A percentile compares a stretch with the other conserved stretches of the same genome.
Conservation (phyloP, 2,888 invertebrate species). For the Drosophila peninsularis region DNA sequence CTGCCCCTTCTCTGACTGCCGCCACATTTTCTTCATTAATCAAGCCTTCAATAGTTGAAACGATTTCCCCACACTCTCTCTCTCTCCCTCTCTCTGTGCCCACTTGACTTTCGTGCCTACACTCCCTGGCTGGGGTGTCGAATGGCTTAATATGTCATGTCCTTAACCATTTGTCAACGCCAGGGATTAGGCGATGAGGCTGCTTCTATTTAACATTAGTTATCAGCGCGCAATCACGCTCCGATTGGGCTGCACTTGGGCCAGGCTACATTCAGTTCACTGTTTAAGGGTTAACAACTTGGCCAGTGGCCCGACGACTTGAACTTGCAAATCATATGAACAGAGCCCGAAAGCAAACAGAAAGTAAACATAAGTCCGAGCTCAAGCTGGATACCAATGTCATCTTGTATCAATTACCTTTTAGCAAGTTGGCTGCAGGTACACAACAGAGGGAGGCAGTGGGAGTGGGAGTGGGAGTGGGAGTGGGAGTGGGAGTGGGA, state of each 20-base stretch:
- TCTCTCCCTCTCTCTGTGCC: neutral
- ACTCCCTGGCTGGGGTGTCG: neutral
- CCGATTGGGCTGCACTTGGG: neutral
- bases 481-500: neutral
- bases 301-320: too few relatives aligned
- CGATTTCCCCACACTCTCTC: too few relatives aligned
- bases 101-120: neutral
- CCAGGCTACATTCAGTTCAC: too few relatives aligned
- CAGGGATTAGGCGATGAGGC: neutral
- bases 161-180: conserved; percentile 11
- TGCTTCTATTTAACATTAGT: neutral
- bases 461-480: too few relatives aligned
- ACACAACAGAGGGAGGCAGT: neutral
- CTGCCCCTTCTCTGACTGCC: neutral
- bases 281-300: neutral
- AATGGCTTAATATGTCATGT: conserved; percentile 2
- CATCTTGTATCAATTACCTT: conserved; percentile 74
- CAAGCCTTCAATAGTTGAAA: neutral
- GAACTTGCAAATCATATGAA: conserved; percentile 10
- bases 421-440: conserved; percentile 46
- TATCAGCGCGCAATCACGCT: neutral
- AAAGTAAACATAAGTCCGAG: conserved; percentile 14
- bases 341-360: neutral
- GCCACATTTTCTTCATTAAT: neutral
- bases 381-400: conserved; percentile 53